Percentiles rank a stretch among this genome's conserved stretches.
Conservation (phyloP, 1,140 invertebrate genomes). For the Mesaphorura yosii region DNA sequence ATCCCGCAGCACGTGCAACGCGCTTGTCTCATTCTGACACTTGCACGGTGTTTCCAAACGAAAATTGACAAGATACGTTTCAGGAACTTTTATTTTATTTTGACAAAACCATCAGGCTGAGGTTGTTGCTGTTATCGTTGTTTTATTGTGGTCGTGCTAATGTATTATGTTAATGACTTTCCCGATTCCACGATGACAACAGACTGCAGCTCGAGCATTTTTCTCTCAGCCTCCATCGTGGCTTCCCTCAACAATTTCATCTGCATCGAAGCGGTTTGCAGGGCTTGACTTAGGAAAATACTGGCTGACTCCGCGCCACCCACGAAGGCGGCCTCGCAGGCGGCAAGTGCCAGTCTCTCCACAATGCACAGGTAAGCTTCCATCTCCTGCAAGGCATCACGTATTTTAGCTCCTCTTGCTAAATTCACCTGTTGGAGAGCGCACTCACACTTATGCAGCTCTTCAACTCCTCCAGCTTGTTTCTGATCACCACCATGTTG, state of each 20-base stretch:
- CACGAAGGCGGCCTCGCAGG: conserved; percentile 25
- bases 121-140: too few species aligned
- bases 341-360: conserved; percentile 13
- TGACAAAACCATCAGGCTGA: too few species aligned
- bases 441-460: conserved; percentile 13
- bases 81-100: too few species aligned
- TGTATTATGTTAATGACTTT: conserved; percentile 24
- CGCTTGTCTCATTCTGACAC: too few species aligned
- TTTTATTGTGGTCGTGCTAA: too few species aligned
- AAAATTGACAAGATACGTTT: too few species aligned
- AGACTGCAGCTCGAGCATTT: conserved; percentile 23
- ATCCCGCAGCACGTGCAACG: too few species aligned
- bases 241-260: conserved; percentile 12
- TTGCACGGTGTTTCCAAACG: too few species aligned
- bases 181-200: conserved; percentile 28
- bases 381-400: conserved; percentile 23
- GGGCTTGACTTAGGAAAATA: conserved; percentile 5
- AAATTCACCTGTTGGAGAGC: background rate
- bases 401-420: background rate
- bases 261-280: conserved; percentile 1
- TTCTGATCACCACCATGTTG: conserved; percentile 18
- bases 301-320: conserved; percentile 27
- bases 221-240: conserved; percentile 17
- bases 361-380: conserved; percentile 21
- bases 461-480: conserved; percentile 21